Conservation (phyloP, 2,113 vertebrate genomes). For the Heteronetta atricapilla region DNA sequence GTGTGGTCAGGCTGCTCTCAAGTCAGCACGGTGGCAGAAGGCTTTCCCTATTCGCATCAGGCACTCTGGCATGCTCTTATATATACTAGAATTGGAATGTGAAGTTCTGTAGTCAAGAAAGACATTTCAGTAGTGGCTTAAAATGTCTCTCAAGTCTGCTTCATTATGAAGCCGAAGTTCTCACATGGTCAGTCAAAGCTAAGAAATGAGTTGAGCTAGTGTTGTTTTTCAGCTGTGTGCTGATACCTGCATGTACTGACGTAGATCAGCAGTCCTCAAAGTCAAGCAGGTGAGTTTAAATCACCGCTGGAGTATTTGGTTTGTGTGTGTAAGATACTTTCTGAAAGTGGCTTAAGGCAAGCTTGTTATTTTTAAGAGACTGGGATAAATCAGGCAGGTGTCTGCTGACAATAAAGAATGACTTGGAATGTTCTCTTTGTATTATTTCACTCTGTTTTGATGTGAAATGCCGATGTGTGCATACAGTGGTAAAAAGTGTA, state of each 20-base stretch:
- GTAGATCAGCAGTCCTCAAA: constrained; percentile 43
- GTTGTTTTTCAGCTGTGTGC: background rate
- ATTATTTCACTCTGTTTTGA: background rate
- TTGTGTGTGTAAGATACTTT: constrained; percentile 44
- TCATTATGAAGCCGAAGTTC: background rate
- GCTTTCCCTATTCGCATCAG: background rate
- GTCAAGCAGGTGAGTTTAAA: constrained; percentile 50
- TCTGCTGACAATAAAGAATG: background rate
- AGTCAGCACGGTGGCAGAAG: background rate
- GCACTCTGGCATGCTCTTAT: background rate
- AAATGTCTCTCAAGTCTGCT: background rate
- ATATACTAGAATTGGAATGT: background rate
- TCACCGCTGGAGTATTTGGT: background rate
- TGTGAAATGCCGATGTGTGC: background rate
- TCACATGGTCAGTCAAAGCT: background rate
- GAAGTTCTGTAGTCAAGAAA: background rate
- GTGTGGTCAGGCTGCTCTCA: background rate
- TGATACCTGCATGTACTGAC: background rate
- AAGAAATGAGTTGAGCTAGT: background rate
- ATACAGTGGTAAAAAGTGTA: background rate
- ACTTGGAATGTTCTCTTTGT: background rate
- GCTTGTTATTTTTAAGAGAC: constrained; percentile 49
- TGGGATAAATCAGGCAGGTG: constrained; percentile 27
- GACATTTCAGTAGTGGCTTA: background rate
- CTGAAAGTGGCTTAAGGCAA: constrained; percentile 52